Conservation (phyloP, 2,113 vertebrate species). For the Odocoileus virginianus region DNA sequence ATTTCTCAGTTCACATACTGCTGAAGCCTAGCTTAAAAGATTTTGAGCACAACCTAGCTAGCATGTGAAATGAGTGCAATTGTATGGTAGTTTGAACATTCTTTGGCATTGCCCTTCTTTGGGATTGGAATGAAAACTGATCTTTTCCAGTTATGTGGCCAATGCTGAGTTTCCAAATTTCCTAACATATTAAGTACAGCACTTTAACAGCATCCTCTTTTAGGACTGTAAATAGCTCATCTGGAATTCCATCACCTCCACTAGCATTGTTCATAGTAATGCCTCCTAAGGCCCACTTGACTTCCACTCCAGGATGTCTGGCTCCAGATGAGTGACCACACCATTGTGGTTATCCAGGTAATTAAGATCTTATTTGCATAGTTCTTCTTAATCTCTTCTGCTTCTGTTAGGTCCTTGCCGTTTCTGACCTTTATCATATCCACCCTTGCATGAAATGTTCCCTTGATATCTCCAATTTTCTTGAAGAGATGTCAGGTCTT, state of each 20-base stretch:
- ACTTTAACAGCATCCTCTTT: background rate
- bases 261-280: background rate
- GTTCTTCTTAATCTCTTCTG: background rate
- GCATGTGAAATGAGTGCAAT: background rate
- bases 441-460: background rate
- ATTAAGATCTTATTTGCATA: background rate
- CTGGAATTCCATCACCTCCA: background rate
- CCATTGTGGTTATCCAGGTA: background rate
- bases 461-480: background rate
- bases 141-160: background rate
- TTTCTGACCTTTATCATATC: background rate
- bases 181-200: background rate
- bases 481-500: background rate
- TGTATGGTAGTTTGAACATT: background rate
- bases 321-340: background rate
- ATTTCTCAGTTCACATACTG: background rate
- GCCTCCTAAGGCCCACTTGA: background rate
- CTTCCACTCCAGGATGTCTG: background rate
- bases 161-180: background rate
- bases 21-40: background rate
- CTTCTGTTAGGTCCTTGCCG: background rate
- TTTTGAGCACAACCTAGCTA: background rate
- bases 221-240: background rate
- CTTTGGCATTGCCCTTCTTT: background rate
- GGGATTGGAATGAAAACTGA: background rate